Conservation (phyloP, 2,797 vertebrate genomes). For the Mormyrops attenuatus region DNA sequence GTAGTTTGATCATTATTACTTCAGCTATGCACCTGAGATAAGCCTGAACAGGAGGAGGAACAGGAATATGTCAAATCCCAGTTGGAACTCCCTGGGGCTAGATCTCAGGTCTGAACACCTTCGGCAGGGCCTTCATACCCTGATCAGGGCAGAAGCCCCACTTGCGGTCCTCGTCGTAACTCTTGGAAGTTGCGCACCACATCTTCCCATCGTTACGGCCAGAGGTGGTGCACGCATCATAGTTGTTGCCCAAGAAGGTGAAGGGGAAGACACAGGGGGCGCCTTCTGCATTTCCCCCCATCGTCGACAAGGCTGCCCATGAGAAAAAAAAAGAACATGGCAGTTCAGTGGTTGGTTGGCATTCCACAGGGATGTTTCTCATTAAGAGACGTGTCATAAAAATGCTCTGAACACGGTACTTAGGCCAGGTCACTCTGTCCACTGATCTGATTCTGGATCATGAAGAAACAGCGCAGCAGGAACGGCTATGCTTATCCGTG, state of each 20-base stretch:
- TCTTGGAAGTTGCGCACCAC: conserved; percentile 82
- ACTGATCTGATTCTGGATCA: neutral
- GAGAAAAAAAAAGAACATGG: neutral
- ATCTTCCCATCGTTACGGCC: conserved; percentile 88
- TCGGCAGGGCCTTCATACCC: conserved; percentile 60
- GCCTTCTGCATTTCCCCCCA: conserved; percentile 89
- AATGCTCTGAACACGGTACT: neutral
- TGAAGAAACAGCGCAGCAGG: neutral
- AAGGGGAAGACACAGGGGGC: conserved; percentile 89
- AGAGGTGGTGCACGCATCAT: conserved; percentile 77
- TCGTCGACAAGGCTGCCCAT: conserved; percentile 82
- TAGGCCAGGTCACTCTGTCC: neutral
- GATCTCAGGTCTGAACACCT: neutral
- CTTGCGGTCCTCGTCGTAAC: conserved; percentile 90
- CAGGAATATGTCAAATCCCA: neutral
- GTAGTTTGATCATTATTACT: neutral
- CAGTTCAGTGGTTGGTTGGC: neutral
- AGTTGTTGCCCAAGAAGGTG: conserved; percentile 81
- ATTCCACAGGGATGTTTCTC: neutral
- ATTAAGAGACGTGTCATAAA: neutral
- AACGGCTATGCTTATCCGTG: neutral
- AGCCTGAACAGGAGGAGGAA: neutral
- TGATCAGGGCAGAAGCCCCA: conserved; percentile 98
- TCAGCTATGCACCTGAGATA: neutral
- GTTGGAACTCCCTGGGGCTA: neutral